Base-by-base conservation (phyloP, 2,113 vertebrate genomes). In the Origma solitaria region DNA sequence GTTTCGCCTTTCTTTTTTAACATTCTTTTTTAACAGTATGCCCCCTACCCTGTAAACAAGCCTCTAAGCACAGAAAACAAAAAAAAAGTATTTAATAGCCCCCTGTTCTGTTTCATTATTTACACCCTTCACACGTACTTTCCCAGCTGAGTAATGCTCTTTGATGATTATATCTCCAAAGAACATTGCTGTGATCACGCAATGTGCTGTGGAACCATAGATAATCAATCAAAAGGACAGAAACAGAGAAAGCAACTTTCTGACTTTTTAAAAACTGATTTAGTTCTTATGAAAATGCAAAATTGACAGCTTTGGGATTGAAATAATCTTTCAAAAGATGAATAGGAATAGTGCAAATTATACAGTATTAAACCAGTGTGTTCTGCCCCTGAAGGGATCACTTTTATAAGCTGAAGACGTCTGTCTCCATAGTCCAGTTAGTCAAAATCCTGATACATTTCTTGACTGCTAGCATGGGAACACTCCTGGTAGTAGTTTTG, bases 161-260 rank as follows among this genome's bases (percentile, higher is more conserved):
- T 98, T 98, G 97, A 98, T 98, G 97, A 98, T 97, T 97, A 37
- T 97, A 98, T 98, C 97, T 97, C 97, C 97, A 97, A 97, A 97
- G 96, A 97, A 96, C 95, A 97, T 97, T 89, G 82, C 96, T 98
- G 94, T 97, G 98, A 98, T 97, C 97, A 91, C 44, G 61, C 96
- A 90, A 97, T 98, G 85, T 91, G 93, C 97, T 97, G 90, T 88
- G 73, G 69, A 97, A 96, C 96, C 97, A 97, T 89, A 97, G 97
- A 98, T 98, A 98, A 98, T 98, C 98, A 97, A 97, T 97, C 97
- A 97, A 97, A 98, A 97, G 83, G 95, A 98, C 94, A 97, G 90
- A 95, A 96, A 96, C 84, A 95, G 97, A 93, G 87, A 97, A 96
- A 96, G 90, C 86, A 97, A 97, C 95, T 97, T 97, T 92, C 60